Conservation (phyloP, 2,888 invertebrate species). For the Phengaris arion region DNA sequence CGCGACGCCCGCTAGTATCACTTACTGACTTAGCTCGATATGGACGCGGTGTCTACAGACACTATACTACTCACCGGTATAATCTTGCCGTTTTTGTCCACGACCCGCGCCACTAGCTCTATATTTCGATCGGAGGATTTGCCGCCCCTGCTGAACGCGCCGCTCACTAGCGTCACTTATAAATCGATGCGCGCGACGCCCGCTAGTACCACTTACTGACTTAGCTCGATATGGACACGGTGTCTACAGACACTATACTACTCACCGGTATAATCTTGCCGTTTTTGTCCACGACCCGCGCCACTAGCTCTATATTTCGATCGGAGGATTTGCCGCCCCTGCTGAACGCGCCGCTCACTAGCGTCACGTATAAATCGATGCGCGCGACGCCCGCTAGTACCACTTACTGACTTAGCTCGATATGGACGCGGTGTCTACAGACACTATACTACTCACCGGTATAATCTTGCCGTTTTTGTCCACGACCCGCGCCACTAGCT, state of each 20-base stretch:
- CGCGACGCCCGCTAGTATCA: slow-evolving; percentile 90
- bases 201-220: slow-evolving; percentile 88
- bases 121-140: slow-evolving; percentile 95
- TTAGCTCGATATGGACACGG: no score
- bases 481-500: slow-evolving; percentile 91
- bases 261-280: slow-evolving; percentile 85
- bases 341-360: slow-evolving; percentile 91
- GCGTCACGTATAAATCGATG: slow-evolving; percentile 95
- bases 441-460: slow-evolving; percentile 70
- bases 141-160: slow-evolving; percentile 91
- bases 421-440: no score
- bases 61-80: slow-evolving; percentile 78
- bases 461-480: slow-evolving; percentile 88
- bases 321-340: slow-evolving; percentile 90
- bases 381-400: slow-evolving; percentile 95
- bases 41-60: no score
- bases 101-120: slow-evolving; percentile 91
- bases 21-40: no score
- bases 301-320: slow-evolving; percentile 95
- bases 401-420: slow-evolving; percentile 74
- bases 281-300: slow-evolving; percentile 90
- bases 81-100: slow-evolving; percentile 87
- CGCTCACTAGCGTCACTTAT: slow-evolving; percentile 91
- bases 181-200: slow-evolving; percentile 97
- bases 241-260: no score